phyloP scores from a whole-genome alignment of 2,797 vertebrate genomes.

The Gadopsis bispinosus region DNA sequence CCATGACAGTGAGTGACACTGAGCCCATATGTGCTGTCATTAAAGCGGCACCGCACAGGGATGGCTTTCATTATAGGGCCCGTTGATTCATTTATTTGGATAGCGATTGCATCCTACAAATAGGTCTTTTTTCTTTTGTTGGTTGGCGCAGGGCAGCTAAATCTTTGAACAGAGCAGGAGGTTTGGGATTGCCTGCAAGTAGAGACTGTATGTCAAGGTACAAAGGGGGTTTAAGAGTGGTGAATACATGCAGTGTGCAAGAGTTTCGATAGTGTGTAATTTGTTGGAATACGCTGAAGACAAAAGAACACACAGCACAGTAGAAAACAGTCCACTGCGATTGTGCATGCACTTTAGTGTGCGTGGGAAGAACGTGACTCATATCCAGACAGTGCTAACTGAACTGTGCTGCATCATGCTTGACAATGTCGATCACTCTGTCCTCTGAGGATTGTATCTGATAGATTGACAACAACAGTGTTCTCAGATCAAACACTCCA shows the following conservation, averaged over 20 bases:
- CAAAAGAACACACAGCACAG: slow-evolving; percentile 27
- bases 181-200: slow-evolving; percentile 33
- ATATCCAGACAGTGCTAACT: slow-evolving; percentile 68
- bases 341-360: slow-evolving; percentile 57
- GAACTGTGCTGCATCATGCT: slow-evolving; percentile 78
- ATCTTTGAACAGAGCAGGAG: slow-evolving; percentile 63
- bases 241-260: slow-evolving; percentile 29
- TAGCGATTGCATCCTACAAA: slow-evolving; percentile 72
- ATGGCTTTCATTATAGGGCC: slow-evolving; percentile 81
- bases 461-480: slow-evolving; percentile 68
- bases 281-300: slow-evolving; percentile 40
- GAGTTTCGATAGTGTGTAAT: slow-evolving; percentile 44
- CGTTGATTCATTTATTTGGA: slow-evolving; percentile 82
- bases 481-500: slow-evolving; percentile 51
- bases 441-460: slow-evolving; percentile 51
- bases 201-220: slow-evolving; percentile 46
- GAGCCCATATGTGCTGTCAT: slow-evolving; percentile 74
- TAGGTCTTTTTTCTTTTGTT: slow-evolving; percentile 54
- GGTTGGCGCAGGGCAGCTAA: slow-evolving; percentile 49
- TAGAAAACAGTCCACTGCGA: slow-evolving; percentile 40
- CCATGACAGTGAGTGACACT: slow-evolving; percentile 78
- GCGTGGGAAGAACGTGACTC: slow-evolving; percentile 78
- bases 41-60: slow-evolving; percentile 70
- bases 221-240: slow-evolving; percentile 24
- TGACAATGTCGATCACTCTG: slow-evolving; percentile 55